Percentiles rank a stretch among this genome's conserved stretches.
phyloP scores from a whole-genome alignment of 2,797 vertebrate genomes.

The Crax fasciolata region DNA sequence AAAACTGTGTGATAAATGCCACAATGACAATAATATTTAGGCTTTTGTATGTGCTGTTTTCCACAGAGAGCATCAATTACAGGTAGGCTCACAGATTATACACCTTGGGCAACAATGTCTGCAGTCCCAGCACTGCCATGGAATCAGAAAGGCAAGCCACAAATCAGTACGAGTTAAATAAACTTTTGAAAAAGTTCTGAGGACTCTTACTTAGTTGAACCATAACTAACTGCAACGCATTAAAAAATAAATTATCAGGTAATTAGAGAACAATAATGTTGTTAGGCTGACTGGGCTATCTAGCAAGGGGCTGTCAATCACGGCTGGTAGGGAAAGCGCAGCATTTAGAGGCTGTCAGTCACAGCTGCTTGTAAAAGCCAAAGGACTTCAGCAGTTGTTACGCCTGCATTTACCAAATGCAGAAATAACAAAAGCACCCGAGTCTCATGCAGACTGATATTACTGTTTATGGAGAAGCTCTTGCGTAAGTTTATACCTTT shows the following conservation, averaged over 20 bases:
- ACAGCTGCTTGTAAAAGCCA: conserved; percentile 9
- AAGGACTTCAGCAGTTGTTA: conserved; percentile 38
- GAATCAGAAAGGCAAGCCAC: not conserved
- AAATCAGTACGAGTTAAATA: not conserved
- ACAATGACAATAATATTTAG: not conserved
- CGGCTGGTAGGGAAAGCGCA: conserved; percentile 26
- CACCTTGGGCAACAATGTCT: not conserved
- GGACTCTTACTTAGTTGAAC: not conserved
- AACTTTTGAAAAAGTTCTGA: not conserved
- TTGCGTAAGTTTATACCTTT: not conserved
- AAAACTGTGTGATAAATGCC: not conserved
- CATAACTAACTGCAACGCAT: not conserved
- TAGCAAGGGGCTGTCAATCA: conserved; percentile 51
- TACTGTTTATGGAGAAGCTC: not conserved
- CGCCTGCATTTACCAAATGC: not conserved
- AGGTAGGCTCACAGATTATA: not conserved
- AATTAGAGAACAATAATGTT: conserved; percentile 59
- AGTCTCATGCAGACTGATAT: not conserved
- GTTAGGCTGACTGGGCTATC: conserved; percentile 57
- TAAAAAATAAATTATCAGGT: not conserved
- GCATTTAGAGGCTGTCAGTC: conserved; percentile 59
- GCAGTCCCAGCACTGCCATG: not conserved
- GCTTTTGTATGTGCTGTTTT: not conserved
- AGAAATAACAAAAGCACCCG: conserved; percentile 39
- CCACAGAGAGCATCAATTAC: not conserved